Percentiles rank a stretch among this genome's conserved stretches.
Evolutionary conservation across 2,888 invertebrate species (phyloP).

Genomic region (Nesidiocoris tenuis): DNA sequence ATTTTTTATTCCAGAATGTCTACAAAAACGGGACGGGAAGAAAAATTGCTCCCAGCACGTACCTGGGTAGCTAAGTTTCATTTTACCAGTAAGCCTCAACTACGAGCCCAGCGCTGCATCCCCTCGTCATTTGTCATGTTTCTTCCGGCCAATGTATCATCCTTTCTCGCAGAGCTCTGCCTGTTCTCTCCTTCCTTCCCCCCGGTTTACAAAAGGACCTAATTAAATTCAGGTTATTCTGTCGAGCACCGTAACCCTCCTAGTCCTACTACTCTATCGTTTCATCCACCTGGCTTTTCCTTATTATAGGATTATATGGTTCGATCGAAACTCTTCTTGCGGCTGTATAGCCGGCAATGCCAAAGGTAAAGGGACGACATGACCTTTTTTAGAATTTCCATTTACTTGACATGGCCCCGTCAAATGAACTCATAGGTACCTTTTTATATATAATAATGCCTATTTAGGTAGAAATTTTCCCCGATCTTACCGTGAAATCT

Average conservation of each 20-base stretch:
- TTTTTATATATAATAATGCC: too few species aligned
- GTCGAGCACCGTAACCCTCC: neutral
- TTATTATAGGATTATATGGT: neutral
- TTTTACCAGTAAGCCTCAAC: neutral
- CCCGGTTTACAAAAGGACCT: constrained; percentile 22
- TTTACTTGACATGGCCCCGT: too few species aligned
- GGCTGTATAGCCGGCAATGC: too few species aligned
- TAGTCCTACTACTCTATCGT: neutral
- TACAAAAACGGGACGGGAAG: neutral
- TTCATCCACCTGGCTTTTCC: neutral
- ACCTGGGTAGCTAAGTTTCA: neutral
- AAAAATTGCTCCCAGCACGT: neutral
- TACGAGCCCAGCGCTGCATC: neutral
- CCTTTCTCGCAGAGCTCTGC: constrained; percentile 19
- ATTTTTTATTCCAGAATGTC: neutral
- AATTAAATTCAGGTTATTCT: constrained; percentile 41
- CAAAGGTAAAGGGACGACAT: too few species aligned
- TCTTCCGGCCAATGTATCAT: constrained; percentile 45
- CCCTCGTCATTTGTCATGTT: constrained; percentile 44
- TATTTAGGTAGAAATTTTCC: too few species aligned
- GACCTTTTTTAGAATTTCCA: too few species aligned
- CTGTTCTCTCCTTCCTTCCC: constrained; percentile 30
- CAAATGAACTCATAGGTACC: too few species aligned
- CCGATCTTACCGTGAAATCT: too few species aligned
- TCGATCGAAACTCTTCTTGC: too few species aligned